Percentiles rank a stretch among this genome's conserved stretches.
phyloP scores from a whole-genome alignment of 1,140 invertebrate genomes.

The Phortica variegata region DNA sequence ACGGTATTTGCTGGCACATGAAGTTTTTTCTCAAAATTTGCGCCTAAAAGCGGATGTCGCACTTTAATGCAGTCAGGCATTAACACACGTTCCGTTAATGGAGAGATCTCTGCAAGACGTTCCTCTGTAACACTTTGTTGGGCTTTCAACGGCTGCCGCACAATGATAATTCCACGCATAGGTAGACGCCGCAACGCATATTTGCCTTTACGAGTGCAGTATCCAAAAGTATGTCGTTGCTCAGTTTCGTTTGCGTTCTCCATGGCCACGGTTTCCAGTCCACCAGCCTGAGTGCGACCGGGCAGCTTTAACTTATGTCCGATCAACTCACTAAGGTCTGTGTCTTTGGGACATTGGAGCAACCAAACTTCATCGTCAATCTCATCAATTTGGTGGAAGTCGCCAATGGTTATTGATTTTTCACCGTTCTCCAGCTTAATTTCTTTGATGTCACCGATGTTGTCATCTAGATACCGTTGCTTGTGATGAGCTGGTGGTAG shows the following conservation, averaged over 20 bases:
- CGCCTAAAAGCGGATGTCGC: conserved; percentile 15
- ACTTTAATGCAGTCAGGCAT: conserved; percentile 11
- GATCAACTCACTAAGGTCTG: conserved; percentile 5
- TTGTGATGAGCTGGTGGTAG: no score
- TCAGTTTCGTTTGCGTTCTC: background rate
- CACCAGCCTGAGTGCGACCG: conserved; percentile 9
- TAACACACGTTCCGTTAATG: conserved; percentile 1
- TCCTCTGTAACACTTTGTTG: conserved; percentile 4
- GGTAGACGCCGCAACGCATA: conserved; percentile 10
- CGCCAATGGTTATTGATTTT: conserved; percentile 5
- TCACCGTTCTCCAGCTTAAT: no score
- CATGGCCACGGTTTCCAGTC: conserved; percentile 9
- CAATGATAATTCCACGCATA: conserved; percentile 13
- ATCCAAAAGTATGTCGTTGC: conserved; percentile 12
- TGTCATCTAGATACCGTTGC: no score
- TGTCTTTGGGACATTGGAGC: conserved; percentile 19
- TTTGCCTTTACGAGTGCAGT: conserved; percentile 11
- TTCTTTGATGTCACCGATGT: no score
- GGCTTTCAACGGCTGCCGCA: conserved; percentile 11
- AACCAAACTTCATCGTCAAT: conserved; percentile 19
- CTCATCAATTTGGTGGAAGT: conserved; percentile 10
- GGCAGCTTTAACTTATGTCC: conserved; percentile 18
- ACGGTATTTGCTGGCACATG: background rate
- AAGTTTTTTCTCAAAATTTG: conserved; percentile 14
- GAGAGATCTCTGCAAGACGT: conserved; percentile 3